phyloP scores from a whole-genome alignment of 1,140 invertebrate genomes.

The Bombus ignitus region DNA sequence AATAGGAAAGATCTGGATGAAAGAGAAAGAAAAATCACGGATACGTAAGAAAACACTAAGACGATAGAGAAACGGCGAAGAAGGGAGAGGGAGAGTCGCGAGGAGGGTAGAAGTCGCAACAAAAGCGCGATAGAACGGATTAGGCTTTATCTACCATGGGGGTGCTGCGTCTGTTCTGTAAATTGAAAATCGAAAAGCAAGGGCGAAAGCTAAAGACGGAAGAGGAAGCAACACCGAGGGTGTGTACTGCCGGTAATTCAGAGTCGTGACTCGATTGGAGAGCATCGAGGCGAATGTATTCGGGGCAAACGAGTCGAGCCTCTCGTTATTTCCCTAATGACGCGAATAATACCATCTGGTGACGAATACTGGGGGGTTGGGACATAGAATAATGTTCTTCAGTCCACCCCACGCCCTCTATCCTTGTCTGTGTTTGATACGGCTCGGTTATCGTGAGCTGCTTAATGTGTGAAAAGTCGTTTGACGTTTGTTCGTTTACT shows the following conservation, averaged over 20 bases:
- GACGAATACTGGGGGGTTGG: background rate
- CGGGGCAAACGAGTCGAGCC: background rate
- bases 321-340: background rate
- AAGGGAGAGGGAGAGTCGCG: constrained; percentile 29
- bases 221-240: background rate
- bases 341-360: constrained; percentile 2
- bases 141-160: constrained; percentile 67
- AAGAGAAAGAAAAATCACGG: background rate
- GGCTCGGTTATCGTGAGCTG: constrained; percentile 51
- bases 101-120: constrained; percentile 66
- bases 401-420: too few relatives aligned
- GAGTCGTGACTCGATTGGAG: background rate
- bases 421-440: background rate
- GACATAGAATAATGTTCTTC: background rate
- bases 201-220: background rate
- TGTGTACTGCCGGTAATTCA: constrained; percentile 3
- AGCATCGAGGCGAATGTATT: background rate
- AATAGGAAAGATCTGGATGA: background rate
- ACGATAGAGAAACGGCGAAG: constrained; percentile 53
- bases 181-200: constrained; percentile 26
- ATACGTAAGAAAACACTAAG: constrained; percentile 4
- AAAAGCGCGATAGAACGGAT: constrained; percentile 73
- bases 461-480: constrained; percentile 66
- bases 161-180: constrained; percentile 23
- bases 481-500: constrained; percentile 63